A percentile compares a stretch with the other conserved stretches of the same genome.
phyloP scores from a whole-genome alignment of 2,113 vertebrate species.

The Ploceus nigricollis region DNA sequence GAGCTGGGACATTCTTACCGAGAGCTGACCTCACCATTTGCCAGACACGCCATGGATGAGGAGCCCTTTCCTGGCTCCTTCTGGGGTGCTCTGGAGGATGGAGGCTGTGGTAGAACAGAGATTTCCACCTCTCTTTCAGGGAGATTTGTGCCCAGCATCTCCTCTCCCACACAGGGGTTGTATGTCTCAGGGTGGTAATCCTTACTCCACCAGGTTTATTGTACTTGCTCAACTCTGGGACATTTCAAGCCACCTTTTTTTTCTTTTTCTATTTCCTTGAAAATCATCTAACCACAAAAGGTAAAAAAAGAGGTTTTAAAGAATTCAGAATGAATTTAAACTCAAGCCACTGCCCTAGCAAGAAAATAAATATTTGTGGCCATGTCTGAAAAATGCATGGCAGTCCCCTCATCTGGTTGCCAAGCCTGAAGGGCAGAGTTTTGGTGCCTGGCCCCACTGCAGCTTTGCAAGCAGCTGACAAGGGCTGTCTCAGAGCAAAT shows the following conservation, averaged over 20 bases:
- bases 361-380: conserved; percentile 42
- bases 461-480: background rate
- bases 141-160: background rate
- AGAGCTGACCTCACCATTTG: background rate
- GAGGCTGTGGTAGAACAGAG: background rate
- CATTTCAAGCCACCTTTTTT: background rate
- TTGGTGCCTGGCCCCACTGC: background rate
- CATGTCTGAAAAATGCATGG: background rate
- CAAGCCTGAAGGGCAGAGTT: background rate
- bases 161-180: background rate
- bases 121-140: background rate
- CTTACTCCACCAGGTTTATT: background rate
- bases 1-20: background rate
- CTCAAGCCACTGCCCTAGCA: background rate
- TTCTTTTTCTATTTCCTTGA: background rate
- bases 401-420: background rate
- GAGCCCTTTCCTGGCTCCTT: fast-evolving
- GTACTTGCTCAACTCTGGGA: background rate
- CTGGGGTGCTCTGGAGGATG: background rate
- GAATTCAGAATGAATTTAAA: background rate
- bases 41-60: fast-evolving
- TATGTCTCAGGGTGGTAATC: fast-evolving
- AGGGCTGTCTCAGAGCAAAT: conserved; percentile 10
- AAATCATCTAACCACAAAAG: background rate
- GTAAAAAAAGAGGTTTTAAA: background rate